These are phyloP conservation scores for Chrysochloris asiatica DNA, from an alignment of 2,113 vertebrate species.

Conservation along the genomic window DNA sequence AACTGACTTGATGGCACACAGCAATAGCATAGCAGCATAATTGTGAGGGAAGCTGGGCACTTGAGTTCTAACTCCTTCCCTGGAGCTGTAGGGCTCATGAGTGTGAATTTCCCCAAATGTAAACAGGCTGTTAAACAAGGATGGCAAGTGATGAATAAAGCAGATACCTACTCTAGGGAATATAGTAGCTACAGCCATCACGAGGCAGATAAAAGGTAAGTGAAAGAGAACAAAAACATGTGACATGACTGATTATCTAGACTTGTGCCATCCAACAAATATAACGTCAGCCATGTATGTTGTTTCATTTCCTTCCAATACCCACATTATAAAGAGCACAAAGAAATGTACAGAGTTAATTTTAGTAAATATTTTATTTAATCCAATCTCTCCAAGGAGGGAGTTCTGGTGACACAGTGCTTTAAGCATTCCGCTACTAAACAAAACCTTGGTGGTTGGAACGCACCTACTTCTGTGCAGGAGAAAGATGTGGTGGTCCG, in stretches of 20 bases:
- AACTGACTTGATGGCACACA: too few species aligned
- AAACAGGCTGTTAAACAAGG: slow-evolving; percentile 14
- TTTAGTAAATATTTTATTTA: too few species aligned
- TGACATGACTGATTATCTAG: background rate
- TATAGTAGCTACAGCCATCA: slow-evolving; percentile 19
- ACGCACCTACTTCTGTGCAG: too few species aligned
- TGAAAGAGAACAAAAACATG: background rate
- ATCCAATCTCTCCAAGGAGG: too few species aligned
- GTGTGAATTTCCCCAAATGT: background rate
- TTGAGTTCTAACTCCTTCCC: background rate
- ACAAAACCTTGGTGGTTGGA: too few species aligned
- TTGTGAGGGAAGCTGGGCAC: slow-evolving; percentile 22
- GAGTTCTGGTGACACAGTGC: background rate
- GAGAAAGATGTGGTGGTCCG: too few species aligned
- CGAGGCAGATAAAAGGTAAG: slow-evolving; percentile 38
- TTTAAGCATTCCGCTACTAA: too few species aligned
- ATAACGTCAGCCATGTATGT: background rate
- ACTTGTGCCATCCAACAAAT: background rate
- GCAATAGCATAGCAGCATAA: too few species aligned
- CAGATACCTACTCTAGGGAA: background rate
- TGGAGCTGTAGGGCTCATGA: background rate
- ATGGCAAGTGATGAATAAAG: slow-evolving; percentile 15
- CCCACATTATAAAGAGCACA: too few species aligned
- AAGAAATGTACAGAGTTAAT: too few species aligned
- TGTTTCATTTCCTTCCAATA: too few species aligned